Evolutionary conservation across 2,888 invertebrate species (phyloP).

Genomic region (Andricus curvator): DNA sequence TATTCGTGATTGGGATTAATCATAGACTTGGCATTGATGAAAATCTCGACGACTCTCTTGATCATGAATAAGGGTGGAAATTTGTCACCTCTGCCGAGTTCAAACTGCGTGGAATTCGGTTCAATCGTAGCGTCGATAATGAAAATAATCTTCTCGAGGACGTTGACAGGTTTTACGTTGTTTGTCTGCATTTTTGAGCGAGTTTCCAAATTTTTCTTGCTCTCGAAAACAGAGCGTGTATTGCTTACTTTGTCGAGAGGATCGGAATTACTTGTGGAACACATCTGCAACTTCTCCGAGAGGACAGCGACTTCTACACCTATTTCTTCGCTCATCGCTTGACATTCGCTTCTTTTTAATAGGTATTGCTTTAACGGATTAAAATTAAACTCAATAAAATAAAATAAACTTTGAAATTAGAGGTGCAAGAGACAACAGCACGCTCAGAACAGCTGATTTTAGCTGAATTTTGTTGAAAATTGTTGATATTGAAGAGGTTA

Average conservation of each 20-base stretch:
- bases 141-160: constrained; percentile 83
- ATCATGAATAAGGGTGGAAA: constrained; percentile 83
- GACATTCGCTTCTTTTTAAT: constrained; percentile 5
- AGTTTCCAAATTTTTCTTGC: not conserved
- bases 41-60: constrained; percentile 83
- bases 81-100: constrained; percentile 80
- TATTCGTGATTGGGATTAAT: constrained; percentile 83
- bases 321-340: not conserved
- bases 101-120: constrained; percentile 80
- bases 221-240: not conserved
- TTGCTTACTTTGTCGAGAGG: not conserved
- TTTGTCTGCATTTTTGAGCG: not conserved
- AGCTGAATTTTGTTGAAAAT: too few species aligned
- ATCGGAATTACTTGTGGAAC: constrained; percentile 24
- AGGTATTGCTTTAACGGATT: not conserved
- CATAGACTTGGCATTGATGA: constrained; percentile 82
- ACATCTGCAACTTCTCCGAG: constrained; percentile 22
- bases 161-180: constrained; percentile 70
- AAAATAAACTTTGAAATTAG: not conserved
- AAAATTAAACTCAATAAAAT: not conserved
- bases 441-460: not conserved
- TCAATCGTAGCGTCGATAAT: constrained; percentile 83
- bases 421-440: not conserved
- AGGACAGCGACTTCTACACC: not conserved
- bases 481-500: too few species aligned